Evolutionary conservation across 2,888 invertebrate species (phyloP), one percentile per base, ranked within the genome.

Genomic region (Drosophila mulleri): DNA sequence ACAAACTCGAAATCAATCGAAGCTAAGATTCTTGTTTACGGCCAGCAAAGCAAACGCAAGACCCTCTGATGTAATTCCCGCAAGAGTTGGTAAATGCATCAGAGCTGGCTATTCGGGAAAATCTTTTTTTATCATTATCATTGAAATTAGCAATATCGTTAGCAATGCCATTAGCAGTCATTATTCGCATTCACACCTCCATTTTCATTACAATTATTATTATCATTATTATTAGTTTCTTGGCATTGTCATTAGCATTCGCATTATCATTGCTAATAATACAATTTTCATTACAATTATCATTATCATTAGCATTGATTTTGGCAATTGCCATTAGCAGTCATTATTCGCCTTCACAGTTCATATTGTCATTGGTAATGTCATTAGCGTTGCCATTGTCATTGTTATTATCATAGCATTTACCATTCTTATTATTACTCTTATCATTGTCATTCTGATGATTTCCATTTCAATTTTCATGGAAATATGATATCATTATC

Each of bases 21-120:
- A 18, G 20, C 50, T 26, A 2, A 20, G 50, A 32, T 52, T 67
- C 37, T 45, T 67, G 58, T 52, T 68, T 52, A 45, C 26, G 44
- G 39, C 50, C 20, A 39, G 12, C 52, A 20, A 7, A 18, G 23
- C 26, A 41, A 53, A 26, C 37, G 52, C 29, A 60, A 60, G 4
- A 26, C 12, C 20, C 29, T 53, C 20, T 66, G 52, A 60, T 66
- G 44, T 8, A 65, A 65, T 48, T 37, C 12, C 12, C 8, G 6
- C 5, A 14, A 20, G 20, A 9, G 14, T 12, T 23, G 23, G 18
- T 2, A 12, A 23, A 48, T 47, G 16, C 20, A 42, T 32, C 37
- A 59, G 12, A 32, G 35, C 12, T 48, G 8, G 29, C 12, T 2
- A 11, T 45, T 23, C 7, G 14, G 14, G 20, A 9, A 44, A 20